Conservation (phyloP, 1,140 invertebrate genomes). For the Phthorimaea operculella region DNA sequence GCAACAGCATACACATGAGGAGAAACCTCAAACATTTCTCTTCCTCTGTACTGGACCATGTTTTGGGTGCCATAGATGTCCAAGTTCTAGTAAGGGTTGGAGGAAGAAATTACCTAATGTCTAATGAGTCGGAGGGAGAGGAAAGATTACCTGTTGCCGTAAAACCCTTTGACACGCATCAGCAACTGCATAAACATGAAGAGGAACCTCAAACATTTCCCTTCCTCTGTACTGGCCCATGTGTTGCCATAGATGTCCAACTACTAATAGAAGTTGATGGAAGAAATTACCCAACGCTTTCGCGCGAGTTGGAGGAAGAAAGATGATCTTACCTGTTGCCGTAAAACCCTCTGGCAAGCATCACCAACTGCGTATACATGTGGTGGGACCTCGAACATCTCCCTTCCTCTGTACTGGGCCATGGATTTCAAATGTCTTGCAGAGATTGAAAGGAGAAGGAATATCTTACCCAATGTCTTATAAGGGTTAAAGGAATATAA, state of each 20-base stretch:
- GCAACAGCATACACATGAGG: constrained; percentile 97
- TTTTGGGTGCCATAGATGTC: constrained; percentile 86
- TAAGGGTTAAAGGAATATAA: constrained; percentile 80
- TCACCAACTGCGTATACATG: constrained; percentile 97
- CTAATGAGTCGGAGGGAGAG: constrained; percentile 39
- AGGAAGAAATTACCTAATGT: constrained; percentile 94
- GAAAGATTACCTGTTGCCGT: constrained; percentile 74
- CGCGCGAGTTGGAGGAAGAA: no score
- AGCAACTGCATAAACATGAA: constrained; percentile 95
- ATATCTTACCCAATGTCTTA: constrained; percentile 81
- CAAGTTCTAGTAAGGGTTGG: constrained; percentile 89
- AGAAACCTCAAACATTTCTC: constrained; percentile 93
- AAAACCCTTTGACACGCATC: constrained; percentile 93
- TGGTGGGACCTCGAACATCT: constrained; percentile 93
- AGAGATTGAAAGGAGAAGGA: no score
- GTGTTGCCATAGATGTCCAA: constrained; percentile 87
- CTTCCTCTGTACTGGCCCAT: constrained; percentile 89
- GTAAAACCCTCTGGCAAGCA: constrained; percentile 91
- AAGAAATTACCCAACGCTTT: constrained; percentile 63
- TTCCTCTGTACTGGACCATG: constrained; percentile 87
- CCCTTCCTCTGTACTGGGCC: constrained; percentile 88
- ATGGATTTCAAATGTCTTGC: constrained; percentile 88
- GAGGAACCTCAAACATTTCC: constrained; percentile 93
- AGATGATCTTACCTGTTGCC: constrained; percentile 71
- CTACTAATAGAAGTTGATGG: constrained; percentile 88